Evolutionary conservation across 2,113 vertebrate species (phyloP), one percentile per base, ranked within the genome.

Genomic region (Tonatia bakeri): DNA sequence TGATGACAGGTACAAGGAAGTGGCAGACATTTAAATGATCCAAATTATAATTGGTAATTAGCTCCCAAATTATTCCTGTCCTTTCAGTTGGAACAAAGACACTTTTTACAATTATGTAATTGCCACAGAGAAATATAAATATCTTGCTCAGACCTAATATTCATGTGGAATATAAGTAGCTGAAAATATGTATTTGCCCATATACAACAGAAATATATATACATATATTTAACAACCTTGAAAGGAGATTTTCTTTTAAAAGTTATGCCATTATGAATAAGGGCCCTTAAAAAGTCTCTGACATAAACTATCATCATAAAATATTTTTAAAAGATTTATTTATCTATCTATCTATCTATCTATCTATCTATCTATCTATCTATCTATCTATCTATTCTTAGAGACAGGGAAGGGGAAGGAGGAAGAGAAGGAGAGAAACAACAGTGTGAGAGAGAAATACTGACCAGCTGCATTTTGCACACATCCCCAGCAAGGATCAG

Each of bases 41-140:
- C 96, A 97, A 94, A 97, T 97, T 97, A 96, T 97, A 98, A 97
- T 97, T 97, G 93, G 75, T 96, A 97, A 97, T 98, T 97, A 97
- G 83, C 47, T 96, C 50, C 73, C 83, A 93, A 96, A 97, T 97
- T 96, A 97, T 97, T 96, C 67, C 75, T 97, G 92, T 95, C 86
- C 91, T 97, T 97, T 94, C 75, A 79, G 43, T 93, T 91, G 65
- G 75, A 91, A 92, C 75, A 65, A 95, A 95, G 93, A 94, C 59
- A 96, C 47, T 94, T 96, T 97, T 92, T 87, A 87, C 50, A 96
- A 88, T 95, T 96, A 67, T 45, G 11, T 92, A 96, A 96, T 97
- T 97, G 86, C 65, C 80, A 77, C 45, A 92, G 93, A 96, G 91
- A 96, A 97, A 93, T 94, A 95, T 94, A 97, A 97, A 96, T 95